Evolutionary conservation across 2,113 vertebrate genomes (phyloP), one percentile per base, ranked within the genome.

Genomic region (Cacatua alba): DNA sequence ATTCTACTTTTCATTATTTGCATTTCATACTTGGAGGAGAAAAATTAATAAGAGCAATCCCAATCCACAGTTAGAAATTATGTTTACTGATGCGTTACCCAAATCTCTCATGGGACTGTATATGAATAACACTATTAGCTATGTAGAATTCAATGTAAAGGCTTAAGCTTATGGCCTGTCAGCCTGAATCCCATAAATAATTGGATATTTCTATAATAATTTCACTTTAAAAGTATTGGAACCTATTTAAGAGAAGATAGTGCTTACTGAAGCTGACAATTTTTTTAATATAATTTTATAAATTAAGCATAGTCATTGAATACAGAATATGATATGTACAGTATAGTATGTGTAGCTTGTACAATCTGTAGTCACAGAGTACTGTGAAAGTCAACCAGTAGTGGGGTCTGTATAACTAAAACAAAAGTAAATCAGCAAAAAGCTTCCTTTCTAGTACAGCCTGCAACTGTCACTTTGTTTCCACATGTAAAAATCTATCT

Each of bases 1-100:
- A 96, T 97, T 88, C 84, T 90, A 17, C 90, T 87, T 95, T 86
- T 90, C 52, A 62, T 23, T 44, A 96, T 96, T 96, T 94, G 70
- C 69, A 95, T 92, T 95, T 90, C 31, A 9, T 95, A 94, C 37
- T 91, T 93, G 43, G 57, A 82, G 49, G 37, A 79, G 52, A 49
- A 88, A 94, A 91, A 87, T 72, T 95, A 95, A 59, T 86, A 90
- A 95, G 5, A 88, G 49, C 33, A 80, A 67, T 90, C 90, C 49
- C 71, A 82, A 24, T 64, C 63, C 67, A 49, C 79, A 21, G 68
- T 85, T 77, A 82, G 49, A 82, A 90, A 77, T 96, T 62, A 82
- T 72, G 67, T 75, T 90, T 93, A 86, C 64, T 95, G 84, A 79
- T 82, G 93, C 44, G 52, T 91, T 90, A 77, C 49, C 37, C 52